Percentiles rank a stretch among this genome's conserved stretches.
Conservation (phyloP, 2,113 vertebrate genomes). For the Sterrhoptilus dennistouni region DNA sequence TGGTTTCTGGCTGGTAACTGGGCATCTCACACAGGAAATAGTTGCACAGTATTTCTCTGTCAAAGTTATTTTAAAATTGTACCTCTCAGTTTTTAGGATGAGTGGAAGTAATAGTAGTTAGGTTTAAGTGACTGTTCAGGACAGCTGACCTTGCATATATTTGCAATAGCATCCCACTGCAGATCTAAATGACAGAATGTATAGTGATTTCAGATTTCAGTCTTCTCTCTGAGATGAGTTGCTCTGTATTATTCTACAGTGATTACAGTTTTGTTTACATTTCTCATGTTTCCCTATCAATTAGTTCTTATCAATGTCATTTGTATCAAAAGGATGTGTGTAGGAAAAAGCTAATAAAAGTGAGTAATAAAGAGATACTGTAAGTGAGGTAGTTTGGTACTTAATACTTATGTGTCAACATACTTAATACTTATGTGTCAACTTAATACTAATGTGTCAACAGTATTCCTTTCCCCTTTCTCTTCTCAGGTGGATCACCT, state of each 20-base stretch:
- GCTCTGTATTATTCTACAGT: neutral
- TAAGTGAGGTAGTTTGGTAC: neutral
- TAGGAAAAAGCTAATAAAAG: neutral
- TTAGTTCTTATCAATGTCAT: neutral
- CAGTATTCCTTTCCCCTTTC: conserved; percentile 22
- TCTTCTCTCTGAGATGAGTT: neutral
- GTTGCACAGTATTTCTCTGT: neutral
- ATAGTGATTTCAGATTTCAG: neutral
- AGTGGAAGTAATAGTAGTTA: neutral
- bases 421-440: no score
- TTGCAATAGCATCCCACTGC: neutral
- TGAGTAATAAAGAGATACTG: neutral
- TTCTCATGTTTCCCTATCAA: neutral
- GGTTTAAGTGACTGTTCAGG: neutral
- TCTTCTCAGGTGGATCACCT: conserved; percentile 82
- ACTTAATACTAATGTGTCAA: neutral
- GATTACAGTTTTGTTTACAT: neutral
- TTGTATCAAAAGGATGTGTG: neutral
- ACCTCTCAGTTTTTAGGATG: neutral
- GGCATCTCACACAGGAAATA: neutral
- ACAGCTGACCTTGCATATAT: neutral
- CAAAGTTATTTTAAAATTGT: conserved; percentile 28
- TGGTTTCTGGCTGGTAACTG: neutral
- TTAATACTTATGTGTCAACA: neutral
- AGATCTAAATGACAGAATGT: neutral